Base-by-base conservation (phyloP, 2,888 invertebrate genomes). In the Cryptocephalus moraei region DNA sequence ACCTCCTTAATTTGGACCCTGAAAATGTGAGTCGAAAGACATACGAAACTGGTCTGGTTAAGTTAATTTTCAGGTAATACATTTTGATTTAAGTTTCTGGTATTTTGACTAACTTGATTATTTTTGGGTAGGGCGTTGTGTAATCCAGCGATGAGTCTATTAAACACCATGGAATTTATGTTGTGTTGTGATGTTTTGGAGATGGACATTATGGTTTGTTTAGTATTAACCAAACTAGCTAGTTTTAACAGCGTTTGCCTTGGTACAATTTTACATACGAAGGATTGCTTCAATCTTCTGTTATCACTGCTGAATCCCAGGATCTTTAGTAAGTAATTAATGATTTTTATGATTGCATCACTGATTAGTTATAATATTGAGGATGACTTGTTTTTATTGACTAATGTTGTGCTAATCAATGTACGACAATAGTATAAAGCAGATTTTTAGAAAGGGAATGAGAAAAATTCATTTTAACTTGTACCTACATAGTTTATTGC, bases 131-230 rank as follows among this genome's bases (percentile, higher is more conserved):
- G 75, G 33, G 72, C 70, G 39, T 60, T 75, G 41, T 65, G 61
- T 9, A 62, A 63, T 38, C 69, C 73, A 32, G 66, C 68, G 2
- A 60, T 65, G 42, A 61, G 61, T 47, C 57, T 69, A 2, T 62
- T 59, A 10, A 66, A 61, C 39, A 68, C 69, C 11, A 69, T 61
- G 53, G 67, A 68, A 54, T 52, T 73, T 8, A 61, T 67, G 2
- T 60, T 73, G 40, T 75, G 74, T 52, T 67, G 69, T 47, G 75
- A 74, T 39, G 62, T 75, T 46, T 51, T 77, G 44, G 73, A 75
- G 62, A 76, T 77, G 76, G 72, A 75, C 52, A 63, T 69, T 1
- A 63, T 66, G 32, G 63, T 77, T 38, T 75, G 74, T 52, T 62
- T 62, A 13, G 59, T 75, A 13, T 58, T 78, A 38, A 69, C 66